Conservation (phyloP, 1,140 invertebrate genomes). For the Caenorhabditis remanei region DNA sequence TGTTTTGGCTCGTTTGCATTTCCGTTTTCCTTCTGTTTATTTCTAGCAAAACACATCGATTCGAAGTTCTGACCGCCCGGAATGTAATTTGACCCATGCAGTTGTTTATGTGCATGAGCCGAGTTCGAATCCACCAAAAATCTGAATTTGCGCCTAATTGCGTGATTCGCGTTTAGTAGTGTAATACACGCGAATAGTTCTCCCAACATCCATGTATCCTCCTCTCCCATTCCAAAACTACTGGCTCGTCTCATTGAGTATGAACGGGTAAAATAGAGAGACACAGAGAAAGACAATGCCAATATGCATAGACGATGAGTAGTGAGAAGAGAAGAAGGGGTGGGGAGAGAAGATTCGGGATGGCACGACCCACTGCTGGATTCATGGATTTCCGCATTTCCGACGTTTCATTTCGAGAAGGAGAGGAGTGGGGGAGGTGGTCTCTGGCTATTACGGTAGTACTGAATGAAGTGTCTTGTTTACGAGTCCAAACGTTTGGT, state of each 20-base stretch:
- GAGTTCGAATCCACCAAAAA: neutral
- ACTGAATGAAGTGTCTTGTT: conserved; percentile 19
- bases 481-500: neutral
- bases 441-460: conserved; percentile 29
- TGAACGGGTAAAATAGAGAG: conserved; percentile 39
- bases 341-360: conserved; percentile 3
- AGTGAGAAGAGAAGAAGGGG: conserved; percentile 14
- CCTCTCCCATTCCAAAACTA: conserved; percentile 6
- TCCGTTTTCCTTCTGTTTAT: too few species aligned
- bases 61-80: neutral
- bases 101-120: conserved; percentile 51
- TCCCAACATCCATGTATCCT: neutral
- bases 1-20: too few species aligned
- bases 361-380: conserved; percentile 55
- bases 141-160: conserved; percentile 40
- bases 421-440: neutral
- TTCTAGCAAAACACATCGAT: too few species aligned
- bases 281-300: conserved; percentile 41
- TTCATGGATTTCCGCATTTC: conserved; percentile 51
- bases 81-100: neutral
- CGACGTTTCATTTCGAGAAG: conserved; percentile 28
- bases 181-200: conserved; percentile 40
- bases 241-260: conserved; percentile 47
- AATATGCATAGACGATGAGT: conserved; percentile 51
- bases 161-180: conserved; percentile 51